Conservation (phyloP, 2,888 invertebrate genomes). For the Drosophila algonquin region DNA sequence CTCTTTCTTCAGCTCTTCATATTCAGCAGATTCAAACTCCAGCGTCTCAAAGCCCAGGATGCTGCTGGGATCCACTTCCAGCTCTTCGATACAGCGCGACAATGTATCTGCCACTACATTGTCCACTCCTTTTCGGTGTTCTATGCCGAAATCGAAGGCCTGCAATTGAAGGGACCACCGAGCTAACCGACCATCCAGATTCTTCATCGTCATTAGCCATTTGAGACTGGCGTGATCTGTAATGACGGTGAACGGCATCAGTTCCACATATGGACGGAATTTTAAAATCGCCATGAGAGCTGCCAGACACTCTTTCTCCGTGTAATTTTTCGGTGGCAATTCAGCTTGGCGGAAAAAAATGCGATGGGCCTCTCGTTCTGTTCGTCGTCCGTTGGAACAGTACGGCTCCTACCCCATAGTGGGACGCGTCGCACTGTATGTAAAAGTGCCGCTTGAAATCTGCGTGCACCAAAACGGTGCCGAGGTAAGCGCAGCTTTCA, state of each 20-base stretch:
- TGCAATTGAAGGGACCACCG: slow-evolving; percentile 1
- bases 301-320: background rate
- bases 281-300: background rate
- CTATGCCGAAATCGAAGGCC: background rate
- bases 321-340: too few relatives aligned
- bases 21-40: too few relatives aligned
- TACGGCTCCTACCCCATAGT: too few relatives aligned
- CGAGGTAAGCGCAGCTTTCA: too few relatives aligned
- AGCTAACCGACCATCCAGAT: background rate
- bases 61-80: background rate
- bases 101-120: slow-evolving; percentile 5
- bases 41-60: too few relatives aligned
- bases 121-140: background rate
- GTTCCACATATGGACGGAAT: background rate
- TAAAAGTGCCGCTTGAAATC: too few relatives aligned
- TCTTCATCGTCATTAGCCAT: too few relatives aligned
- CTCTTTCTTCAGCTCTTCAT: too few relatives aligned
- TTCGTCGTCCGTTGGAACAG: too few relatives aligned
- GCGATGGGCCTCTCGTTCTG: background rate
- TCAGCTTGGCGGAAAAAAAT: background rate
- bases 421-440: too few relatives aligned
- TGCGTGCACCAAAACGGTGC: too few relatives aligned
- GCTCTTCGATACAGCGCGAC: background rate
- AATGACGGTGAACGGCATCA: background rate
- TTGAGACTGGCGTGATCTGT: slow-evolving; percentile 3